These are phyloP conservation scores for Hiodon tergisus DNA, from an alignment of 2,113 vertebrate species.

Conservation along the genomic window DNA sequence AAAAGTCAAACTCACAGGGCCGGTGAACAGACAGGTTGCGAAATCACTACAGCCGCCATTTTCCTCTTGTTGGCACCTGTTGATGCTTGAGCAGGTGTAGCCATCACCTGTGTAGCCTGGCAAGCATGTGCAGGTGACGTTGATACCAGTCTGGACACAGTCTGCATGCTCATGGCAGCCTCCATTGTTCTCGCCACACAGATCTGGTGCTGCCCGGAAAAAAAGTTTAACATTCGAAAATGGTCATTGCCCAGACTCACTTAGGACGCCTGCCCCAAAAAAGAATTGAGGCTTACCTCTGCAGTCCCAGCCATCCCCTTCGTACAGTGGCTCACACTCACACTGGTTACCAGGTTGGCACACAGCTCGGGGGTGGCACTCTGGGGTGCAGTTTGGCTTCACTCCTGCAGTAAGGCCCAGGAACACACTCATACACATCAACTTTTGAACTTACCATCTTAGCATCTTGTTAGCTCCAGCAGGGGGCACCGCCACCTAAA, in stretches of 20 bases:
- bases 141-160: conserved; percentile 66
- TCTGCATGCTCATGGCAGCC: conserved; percentile 70
- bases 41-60: conserved; percentile 84
- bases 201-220: conserved; percentile 61
- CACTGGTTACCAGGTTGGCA: conserved; percentile 69
- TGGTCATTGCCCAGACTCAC: not conserved
- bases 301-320: conserved; percentile 79
- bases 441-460: not conserved
- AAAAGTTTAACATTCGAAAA: not conserved
- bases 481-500: not conserved
- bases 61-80: conserved; percentile 66
- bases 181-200: conserved; percentile 67
- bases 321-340: conserved; percentile 72
- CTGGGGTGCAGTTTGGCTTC: conserved; percentile 61
- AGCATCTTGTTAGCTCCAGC: not conserved
- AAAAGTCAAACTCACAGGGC: conserved; percentile 68
- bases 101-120: conserved; percentile 74
- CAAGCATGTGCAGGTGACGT: conserved; percentile 66
- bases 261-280: not conserved
- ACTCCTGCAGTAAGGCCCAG: conserved; percentile 38
- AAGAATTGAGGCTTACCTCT: conserved; percentile 49
- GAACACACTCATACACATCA: not conserved
- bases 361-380: conserved; percentile 71
- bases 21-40: conserved; percentile 70
- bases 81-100: conserved; percentile 62